Percentiles rank a stretch among this genome's conserved stretches.
phyloP scores from a whole-genome alignment of 2,888 invertebrate species.

The Napeogenes inachia region DNA sequence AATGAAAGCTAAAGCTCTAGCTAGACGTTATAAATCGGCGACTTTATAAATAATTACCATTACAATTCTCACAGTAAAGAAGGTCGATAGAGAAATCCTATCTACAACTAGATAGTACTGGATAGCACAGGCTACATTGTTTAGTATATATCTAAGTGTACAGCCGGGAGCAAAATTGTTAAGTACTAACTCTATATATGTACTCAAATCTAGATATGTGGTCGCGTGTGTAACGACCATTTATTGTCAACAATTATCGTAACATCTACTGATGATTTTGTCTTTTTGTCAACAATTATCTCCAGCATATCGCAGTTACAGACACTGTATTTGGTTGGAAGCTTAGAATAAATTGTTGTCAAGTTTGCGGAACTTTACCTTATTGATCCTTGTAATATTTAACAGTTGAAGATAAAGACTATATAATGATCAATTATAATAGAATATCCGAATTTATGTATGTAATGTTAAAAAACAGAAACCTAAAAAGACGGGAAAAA shows the following conservation, averaged over 20 bases:
- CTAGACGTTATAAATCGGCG: constrained; percentile 18
- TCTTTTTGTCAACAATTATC: too few relatives aligned
- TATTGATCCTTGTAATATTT: not conserved
- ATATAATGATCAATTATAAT: too few relatives aligned
- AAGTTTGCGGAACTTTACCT: not conserved
- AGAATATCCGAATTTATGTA: too few relatives aligned
- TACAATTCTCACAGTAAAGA: constrained; percentile 31
- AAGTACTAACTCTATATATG: constrained; percentile 33
- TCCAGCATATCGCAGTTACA: constrained; percentile 12
- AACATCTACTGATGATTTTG: too few relatives aligned
- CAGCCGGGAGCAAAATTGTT: constrained; percentile 35
- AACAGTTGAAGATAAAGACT: too few relatives aligned
- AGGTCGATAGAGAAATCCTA: constrained; percentile 35
- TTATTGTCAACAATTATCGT: constrained; percentile 41
- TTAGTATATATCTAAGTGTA: constrained; percentile 33
- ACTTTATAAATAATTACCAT: constrained; percentile 31
- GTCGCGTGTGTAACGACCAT: constrained; percentile 54
- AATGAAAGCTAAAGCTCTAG: too few relatives aligned
- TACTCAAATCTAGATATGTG: constrained; percentile 37
- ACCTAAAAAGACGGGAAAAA: too few relatives aligned
- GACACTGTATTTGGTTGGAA: constrained; percentile 17
- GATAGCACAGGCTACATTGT: constrained; percentile 26
- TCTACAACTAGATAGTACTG: constrained; percentile 26
- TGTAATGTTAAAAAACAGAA: too few relatives aligned
- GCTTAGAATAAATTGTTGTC: not conserved